phyloP scores from a whole-genome alignment of 2,113 vertebrate species.

The Talpa occidentalis region DNA sequence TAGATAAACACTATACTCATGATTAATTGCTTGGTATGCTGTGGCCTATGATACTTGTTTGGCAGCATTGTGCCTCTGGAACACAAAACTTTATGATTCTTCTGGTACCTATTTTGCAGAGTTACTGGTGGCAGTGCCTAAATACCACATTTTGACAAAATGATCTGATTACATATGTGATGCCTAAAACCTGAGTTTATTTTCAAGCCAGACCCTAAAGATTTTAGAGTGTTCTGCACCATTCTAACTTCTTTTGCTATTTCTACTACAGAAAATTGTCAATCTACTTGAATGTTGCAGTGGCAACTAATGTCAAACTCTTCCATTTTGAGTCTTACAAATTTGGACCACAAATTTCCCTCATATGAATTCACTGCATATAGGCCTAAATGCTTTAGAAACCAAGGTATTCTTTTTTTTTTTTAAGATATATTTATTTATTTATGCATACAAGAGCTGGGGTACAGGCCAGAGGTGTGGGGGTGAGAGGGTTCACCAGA shows the following conservation, averaged over 20 bases:
- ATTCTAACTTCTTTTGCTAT: slow-evolving; percentile 1
- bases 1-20: background rate
- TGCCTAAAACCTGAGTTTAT: background rate
- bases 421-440: no score
- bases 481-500: no score
- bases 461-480: no score
- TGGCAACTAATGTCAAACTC: background rate
- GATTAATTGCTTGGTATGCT: background rate
- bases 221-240: background rate
- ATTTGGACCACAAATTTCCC: background rate
- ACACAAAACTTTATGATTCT: background rate
- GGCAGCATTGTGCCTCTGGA: background rate
- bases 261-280: background rate
- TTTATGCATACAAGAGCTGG: no score
- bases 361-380: background rate
- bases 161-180: background rate
- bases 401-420: no score
- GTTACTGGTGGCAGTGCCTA: background rate
- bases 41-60: background rate
- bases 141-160: background rate
- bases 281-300: background rate
- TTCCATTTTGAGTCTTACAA: background rate
- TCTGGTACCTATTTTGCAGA: background rate
- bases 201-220: background rate
- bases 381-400: background rate